Conservation (phyloP, 2,888 invertebrate species). For the Cremastinae sp. region DNA sequence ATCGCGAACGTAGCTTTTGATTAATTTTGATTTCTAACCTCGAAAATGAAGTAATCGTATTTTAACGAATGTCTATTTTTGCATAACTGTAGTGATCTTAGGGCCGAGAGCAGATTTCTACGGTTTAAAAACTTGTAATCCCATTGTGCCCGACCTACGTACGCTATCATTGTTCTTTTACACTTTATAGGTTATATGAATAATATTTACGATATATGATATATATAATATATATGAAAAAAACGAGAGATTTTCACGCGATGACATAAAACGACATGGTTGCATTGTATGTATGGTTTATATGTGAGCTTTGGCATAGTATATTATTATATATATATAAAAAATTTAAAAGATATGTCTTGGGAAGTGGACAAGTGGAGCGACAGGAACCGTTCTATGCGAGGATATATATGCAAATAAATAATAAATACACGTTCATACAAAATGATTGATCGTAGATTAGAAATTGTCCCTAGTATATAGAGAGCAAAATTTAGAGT, state of each 20-base stretch:
- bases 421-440: constrained; percentile 71
- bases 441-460: constrained; percentile 55
- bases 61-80: constrained; percentile 79
- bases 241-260: constrained; percentile 61
- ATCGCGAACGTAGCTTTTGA: constrained; percentile 26
- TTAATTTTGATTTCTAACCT: constrained; percentile 30
- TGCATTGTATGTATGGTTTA: constrained; percentile 71
- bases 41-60: constrained; percentile 22
- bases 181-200: constrained; percentile 69
- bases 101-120: constrained; percentile 70
- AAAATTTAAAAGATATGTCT: constrained; percentile 30
- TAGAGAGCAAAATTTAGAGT: background rate
- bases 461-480: background rate
- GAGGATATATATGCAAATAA: constrained; percentile 62
- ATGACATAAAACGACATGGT: constrained; percentile 58
- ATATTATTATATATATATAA: constrained; percentile 29
- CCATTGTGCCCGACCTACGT: constrained; percentile 68
- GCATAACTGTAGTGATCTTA: constrained; percentile 82
- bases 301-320: constrained; percentile 73
- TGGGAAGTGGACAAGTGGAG: constrained; percentile 44
- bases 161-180: constrained; percentile 71
- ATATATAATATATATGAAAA: constrained; percentile 66
- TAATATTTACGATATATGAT: constrained; percentile 47
- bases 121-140: constrained; percentile 66
- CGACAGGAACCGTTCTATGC: constrained; percentile 60